Base-by-base conservation (phyloP, 2,797 vertebrate genomes). In the Lagorchestes hirsutus region DNA sequence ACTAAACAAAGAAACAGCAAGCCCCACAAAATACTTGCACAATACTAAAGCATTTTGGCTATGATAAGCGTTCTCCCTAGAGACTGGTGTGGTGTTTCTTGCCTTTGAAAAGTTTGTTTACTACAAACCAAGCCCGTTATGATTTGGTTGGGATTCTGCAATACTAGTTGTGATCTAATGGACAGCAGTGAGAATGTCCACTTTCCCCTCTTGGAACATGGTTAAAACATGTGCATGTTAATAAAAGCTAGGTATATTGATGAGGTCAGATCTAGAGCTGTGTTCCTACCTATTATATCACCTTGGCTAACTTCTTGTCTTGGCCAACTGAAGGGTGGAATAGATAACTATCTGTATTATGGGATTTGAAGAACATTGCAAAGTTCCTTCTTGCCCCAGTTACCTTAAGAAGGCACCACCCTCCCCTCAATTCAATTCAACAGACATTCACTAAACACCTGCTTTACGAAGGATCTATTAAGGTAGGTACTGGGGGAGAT, bases 1-100 rank as follows among this genome's bases (percentile, higher is more conserved):
- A 50, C 62, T 62, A 96, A 93, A 95, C 97, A 96, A 97, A 97
- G 97, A 95, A 97, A 93, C 93, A 94, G 95, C 95, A 59, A 96
- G 97, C 40, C 93, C 50, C 62, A 27, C 5, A 92, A 94, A 95
- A 93, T 59, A 82, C 62, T 98, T 97, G 96, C 96, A 94, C 90
- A 98, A 97, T 62, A 95, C 54, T 93, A 91, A 55, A 34, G 40
- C 24, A 40, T 94, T 93, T 97, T 55, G 93, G 55, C 93, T 94
- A 62, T 94, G 95, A 93, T 54, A 58, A 95, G 40, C 46, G 40
- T 27, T 92, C 10, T 92, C 91, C 54, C 62, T 91, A 22, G 91
- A 95, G 56, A 91, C 31, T 59, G 82, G 57, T 91, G 92, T 95
- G 87, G 90, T 91, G 93, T 92, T 96, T n/a, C 82, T 93, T 56